Base-by-base conservation (phyloP, 2,113 vertebrate species). In the Egretta garzetta region DNA sequence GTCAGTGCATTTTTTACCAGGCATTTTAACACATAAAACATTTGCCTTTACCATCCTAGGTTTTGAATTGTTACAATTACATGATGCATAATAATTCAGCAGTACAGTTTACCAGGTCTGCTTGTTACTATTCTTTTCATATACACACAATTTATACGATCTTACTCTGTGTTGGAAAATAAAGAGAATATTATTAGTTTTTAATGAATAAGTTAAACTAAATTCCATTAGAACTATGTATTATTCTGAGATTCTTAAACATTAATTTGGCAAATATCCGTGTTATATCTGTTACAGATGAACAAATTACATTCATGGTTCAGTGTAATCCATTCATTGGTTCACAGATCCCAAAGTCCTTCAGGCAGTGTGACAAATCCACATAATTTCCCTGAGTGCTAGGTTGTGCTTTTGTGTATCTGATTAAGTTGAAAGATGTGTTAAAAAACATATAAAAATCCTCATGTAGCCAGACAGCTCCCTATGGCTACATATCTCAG, bases 311-410 rank as follows among this genome's bases (percentile, higher is more conserved):
- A 30, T 90, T 94, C 59, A 86, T 77, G 58, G 55, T 93, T 98
- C 73, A 80, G 43, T 85, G 82, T 93, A 87, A 97, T 92, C 79
- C 70, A 62, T 92, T 97, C 92, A 80, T 67, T 92, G 55, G 35
- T 96, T 97, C 86, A 72, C 24, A 8, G 80, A 91, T 91, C 88
- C 50, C 50, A 76, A 77, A 95, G 64, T 86, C 86, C 96, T 97
- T 93, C 84, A 96, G 96, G 95, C 76, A 88, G 73, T 79, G 52
- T 97, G 91, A 93, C 80, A 96, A 97, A 95, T 95, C 16, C 79
- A 88, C 84, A 53, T 94, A 74, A 96, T 95, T 86, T 97, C 89
- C 86, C 63, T 84, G 91, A 94, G 85, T 81, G 72, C 85, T 80
- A 96, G 79, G 64, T 86, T 95, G 80, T 96, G 49, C 80, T 39